Evolutionary conservation across 2,888 invertebrate species (phyloP).

Genomic region (Eilema caniola): DNA sequence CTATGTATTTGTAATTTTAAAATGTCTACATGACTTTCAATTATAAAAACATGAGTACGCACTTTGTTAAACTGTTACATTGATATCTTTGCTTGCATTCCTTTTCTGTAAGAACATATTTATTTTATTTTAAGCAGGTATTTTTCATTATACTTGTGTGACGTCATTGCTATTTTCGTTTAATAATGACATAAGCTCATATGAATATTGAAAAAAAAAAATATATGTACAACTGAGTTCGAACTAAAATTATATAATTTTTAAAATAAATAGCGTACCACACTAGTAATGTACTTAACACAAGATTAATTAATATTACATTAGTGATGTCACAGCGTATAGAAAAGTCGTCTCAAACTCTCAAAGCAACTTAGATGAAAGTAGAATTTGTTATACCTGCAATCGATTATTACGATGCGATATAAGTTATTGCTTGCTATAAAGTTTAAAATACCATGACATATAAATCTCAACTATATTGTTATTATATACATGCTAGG

Average conservation of each 20-base stretch:
- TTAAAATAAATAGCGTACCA: neutral
- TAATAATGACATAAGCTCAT: neutral
- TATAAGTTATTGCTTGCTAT: neutral
- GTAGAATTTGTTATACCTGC: neutral
- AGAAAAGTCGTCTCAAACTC: neutral
- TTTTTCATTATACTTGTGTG: neutral
- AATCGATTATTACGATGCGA: neutral
- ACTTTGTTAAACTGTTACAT: neutral
- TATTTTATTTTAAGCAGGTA: neutral
- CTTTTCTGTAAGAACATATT: neutral
- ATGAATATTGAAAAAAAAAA: no score
- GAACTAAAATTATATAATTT: neutral
- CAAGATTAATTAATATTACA: neutral
- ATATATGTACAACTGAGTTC: no score
- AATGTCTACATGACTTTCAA: neutral
- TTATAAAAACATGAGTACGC: neutral
- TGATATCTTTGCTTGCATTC: neutral
- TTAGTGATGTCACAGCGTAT: neutral
- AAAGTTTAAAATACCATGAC: constrained; percentile 13
- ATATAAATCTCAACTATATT: neutral
- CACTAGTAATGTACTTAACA: neutral
- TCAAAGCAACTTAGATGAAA: neutral
- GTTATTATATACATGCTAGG: neutral
- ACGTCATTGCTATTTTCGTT: neutral
- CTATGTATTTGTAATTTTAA: neutral